Base-by-base conservation (phyloP, 1,140 invertebrate genomes). In the Zaprionus gabonicus region DNA sequence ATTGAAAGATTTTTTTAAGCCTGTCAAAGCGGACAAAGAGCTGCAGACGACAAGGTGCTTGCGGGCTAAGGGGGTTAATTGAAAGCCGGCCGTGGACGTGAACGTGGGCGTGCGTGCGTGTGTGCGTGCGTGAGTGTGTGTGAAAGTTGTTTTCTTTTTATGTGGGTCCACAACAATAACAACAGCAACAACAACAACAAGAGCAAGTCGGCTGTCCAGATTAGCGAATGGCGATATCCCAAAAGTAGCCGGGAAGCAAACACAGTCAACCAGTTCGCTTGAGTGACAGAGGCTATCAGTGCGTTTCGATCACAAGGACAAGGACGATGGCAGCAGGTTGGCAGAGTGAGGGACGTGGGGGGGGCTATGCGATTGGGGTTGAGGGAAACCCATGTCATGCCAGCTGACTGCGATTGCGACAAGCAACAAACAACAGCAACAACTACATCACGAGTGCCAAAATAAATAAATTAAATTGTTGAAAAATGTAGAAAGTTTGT, bases 381-480 rank as follows among this genome's bases (percentile, higher is more conserved):
- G 53, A 15, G 23, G 15, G 41, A 55, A 59, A 88, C 83, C 83
- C 84, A 88, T 88, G 83, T 86, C 80, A 86, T 60, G 69, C 56
- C 63, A 83, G 77, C 81, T 80, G 82, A 87, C 82, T 70, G 66
- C 56, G 34, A 71, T 57, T 86, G 55, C 66, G 66, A 69, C 59
- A 76, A 69, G 71, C 38, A 41, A 31, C 10, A 23, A 56, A 17
- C 27, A 58, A 70, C 71, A 70, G 63, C 81, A 76, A 69, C 64
- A 76, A 76, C 51, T 49, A 57, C 34, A 69, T 60, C 59, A 80
- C 83, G 75, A 72, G 82, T 85, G 82, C 81, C 82, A 82, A 88
- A 83, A 88, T 87, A 87, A 87, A 87, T 87, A 87, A 83, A 87
- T 88, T 83, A 88, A 87, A 87, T 81, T 87, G 80, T 88, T 80